A percentile compares a stretch with the other conserved stretches of the same genome.
These are phyloP conservation scores for Idaea straminata DNA, from an alignment of 2,888 invertebrate species.

Conservation along the genomic window DNA sequence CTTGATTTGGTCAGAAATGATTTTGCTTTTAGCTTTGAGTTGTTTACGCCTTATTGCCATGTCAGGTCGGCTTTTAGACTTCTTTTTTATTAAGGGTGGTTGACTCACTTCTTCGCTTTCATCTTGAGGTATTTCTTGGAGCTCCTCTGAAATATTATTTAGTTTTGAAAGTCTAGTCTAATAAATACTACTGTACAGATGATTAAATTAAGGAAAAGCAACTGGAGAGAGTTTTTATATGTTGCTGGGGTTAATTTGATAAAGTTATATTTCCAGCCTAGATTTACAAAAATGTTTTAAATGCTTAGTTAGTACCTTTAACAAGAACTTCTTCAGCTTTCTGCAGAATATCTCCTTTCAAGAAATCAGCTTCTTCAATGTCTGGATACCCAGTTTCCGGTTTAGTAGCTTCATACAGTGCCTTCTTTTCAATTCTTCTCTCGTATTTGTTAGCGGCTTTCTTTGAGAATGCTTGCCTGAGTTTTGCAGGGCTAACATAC, in stretches of 20 bases:
- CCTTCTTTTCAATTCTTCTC: slow-evolving; percentile 89
- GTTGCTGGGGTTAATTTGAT: no score
- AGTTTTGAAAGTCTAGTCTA: background rate
- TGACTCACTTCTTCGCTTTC: slow-evolving; percentile 36
- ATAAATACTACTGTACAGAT: no score
- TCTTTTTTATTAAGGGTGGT: slow-evolving; percentile 47
- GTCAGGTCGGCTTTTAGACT: slow-evolving; percentile 58
- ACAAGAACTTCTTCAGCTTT: slow-evolving; percentile 77
- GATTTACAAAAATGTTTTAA: background rate
- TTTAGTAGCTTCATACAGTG: slow-evolving; percentile 84
- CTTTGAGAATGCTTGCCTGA: slow-evolving; percentile 85
- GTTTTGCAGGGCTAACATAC: slow-evolving; percentile 94
- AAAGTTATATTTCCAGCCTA: background rate
- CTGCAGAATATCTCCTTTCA: slow-evolving; percentile 82
- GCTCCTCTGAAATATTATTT: slow-evolving; percentile 53
- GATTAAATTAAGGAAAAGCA: no score
- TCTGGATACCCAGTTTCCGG: slow-evolving; percentile 87
- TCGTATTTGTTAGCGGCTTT: slow-evolving; percentile 88
- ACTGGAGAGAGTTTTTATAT: no score
- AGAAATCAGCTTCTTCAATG: slow-evolving; percentile 87
- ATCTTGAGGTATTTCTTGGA: slow-evolving; percentile 42
- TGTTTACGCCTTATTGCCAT: slow-evolving; percentile 74
- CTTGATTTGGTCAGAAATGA: slow-evolving; percentile 71
- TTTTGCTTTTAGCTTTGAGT: slow-evolving; percentile 69
- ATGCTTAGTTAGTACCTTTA: slow-evolving; percentile 50